These are phyloP conservation scores for Polyodon spathula DNA, from an alignment of 2,113 vertebrate species.

Conservation along the genomic window DNA sequence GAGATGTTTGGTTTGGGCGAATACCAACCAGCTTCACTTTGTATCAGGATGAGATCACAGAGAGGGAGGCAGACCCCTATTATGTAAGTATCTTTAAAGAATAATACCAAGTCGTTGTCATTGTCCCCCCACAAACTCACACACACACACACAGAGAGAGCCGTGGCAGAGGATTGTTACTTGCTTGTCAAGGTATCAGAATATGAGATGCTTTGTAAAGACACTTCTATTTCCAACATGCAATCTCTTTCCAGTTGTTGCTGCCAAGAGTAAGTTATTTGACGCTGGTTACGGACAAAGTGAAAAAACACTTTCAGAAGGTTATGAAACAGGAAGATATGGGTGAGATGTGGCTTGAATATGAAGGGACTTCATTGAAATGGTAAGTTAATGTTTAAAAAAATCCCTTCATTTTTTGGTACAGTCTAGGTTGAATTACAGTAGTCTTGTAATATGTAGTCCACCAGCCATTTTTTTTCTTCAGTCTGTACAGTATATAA, in stretches of 20 bases:
- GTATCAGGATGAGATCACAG: constrained; percentile 87
- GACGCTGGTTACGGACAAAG: constrained; percentile 93
- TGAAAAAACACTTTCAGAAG: constrained; percentile 97
- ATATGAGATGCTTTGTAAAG: too few species aligned
- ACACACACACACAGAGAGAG: too few species aligned
- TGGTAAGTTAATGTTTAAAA: constrained; percentile 64
- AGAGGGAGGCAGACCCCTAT: constrained; percentile 90
- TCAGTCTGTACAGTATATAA: too few species aligned
- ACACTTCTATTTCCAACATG: neutral
- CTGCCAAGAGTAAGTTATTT: constrained; percentile 93
- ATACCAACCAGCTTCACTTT: constrained; percentile 91
- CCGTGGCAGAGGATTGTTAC: too few species aligned
- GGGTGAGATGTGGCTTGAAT: constrained; percentile 96
- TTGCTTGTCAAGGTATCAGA: too few species aligned
- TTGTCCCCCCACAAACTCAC: too few species aligned
- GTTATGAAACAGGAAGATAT: constrained; percentile 84
- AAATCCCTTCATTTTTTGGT: neutral
- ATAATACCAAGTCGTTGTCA: too few species aligned
- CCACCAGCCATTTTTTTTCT: too few species aligned
- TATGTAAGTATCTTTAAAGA: constrained; percentile 89
- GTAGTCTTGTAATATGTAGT: too few species aligned
- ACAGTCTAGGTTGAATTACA: too few species aligned
- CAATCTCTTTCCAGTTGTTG: constrained; percentile 68
- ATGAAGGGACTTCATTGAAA: constrained; percentile 90
- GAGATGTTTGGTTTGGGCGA: constrained; percentile 94